phyloP scores from a whole-genome alignment of 2,888 invertebrate genomes.

The Xanthia togata region DNA sequence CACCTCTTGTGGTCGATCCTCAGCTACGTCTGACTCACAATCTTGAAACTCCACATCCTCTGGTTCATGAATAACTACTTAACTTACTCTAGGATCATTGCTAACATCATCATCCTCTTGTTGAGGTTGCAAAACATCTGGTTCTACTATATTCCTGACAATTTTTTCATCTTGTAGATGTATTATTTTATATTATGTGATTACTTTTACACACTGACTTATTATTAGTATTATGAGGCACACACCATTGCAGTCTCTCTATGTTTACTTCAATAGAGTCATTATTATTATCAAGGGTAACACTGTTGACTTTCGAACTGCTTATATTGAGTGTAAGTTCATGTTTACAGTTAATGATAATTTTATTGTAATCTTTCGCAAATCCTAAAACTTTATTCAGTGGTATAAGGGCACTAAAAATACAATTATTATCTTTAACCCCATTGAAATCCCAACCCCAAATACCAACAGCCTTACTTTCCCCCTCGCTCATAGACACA shows the following conservation, averaged over 20 bases:
- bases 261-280: not conserved
- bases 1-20: too few species aligned
- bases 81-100: too few species aligned
- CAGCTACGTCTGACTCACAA: too few species aligned
- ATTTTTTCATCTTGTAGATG: too few species aligned
- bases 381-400: not conserved
- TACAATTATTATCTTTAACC: not conserved
- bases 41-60: too few species aligned
- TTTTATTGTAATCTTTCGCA: not conserved
- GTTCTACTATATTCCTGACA: too few species aligned
- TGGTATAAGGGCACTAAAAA: not conserved
- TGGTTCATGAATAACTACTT: too few species aligned
- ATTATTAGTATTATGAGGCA: too few species aligned
- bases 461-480: slow-evolving; percentile 1
- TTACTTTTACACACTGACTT: too few species aligned
- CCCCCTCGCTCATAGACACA: slow-evolving; percentile 7
- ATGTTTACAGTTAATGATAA: not conserved
- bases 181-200: too few species aligned
- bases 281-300: slow-evolving; percentile 7
- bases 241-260: not conserved
- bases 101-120: too few species aligned
- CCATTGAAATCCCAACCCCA: slow-evolving; percentile 3
- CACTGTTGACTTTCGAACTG: not conserved
- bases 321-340: not conserved
- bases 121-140: too few species aligned